Evolutionary conservation across 2,888 invertebrate genomes (phyloP).

Genomic region (Polylopha cassiicola): DNA sequence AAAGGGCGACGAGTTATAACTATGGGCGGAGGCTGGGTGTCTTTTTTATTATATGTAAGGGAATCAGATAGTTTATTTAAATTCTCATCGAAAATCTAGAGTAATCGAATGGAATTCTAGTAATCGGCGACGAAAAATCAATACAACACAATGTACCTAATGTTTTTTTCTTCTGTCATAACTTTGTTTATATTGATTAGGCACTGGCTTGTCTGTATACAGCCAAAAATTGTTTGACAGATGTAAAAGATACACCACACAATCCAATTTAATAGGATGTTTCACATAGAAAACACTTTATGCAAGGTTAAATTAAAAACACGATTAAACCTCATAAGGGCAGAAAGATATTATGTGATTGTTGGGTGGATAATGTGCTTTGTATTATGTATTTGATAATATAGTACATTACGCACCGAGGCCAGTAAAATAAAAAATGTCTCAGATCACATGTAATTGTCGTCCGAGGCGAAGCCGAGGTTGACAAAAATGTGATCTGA

Average conservation of each 20-base stretch:
- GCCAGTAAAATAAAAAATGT: too few species aligned
- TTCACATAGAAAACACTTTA: not conserved
- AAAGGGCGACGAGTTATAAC: slow-evolving; percentile 17
- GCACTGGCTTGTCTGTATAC: slow-evolving; percentile 28
- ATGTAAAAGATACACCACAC: slow-evolving; percentile 3
- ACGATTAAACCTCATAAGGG: not conserved
- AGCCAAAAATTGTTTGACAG: slow-evolving; percentile 27
- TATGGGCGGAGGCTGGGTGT: slow-evolving; percentile 20
- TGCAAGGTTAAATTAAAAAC: slow-evolving; percentile 1
- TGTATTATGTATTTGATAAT: too few species aligned
- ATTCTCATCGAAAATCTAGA: slow-evolving; percentile 21
- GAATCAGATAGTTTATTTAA: slow-evolving; percentile 24
- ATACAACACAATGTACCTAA: slow-evolving; percentile 54
- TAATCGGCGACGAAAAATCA: slow-evolving; percentile 58
- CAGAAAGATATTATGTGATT: too few species aligned
- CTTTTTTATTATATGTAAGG: slow-evolving; percentile 21
- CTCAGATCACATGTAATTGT: too few species aligned
- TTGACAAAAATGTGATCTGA: too few species aligned
- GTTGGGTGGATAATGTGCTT: too few species aligned
- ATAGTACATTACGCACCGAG: too few species aligned
- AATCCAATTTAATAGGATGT: not conserved
- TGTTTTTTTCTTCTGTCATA: slow-evolving; percentile 55
- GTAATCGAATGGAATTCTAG: slow-evolving; percentile 29
- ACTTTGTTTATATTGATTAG: slow-evolving; percentile 39
- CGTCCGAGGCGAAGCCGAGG: too few species aligned